Base-by-base conservation (phyloP, 2,113 vertebrate species). In the Eptesicus fuscus region DNA sequence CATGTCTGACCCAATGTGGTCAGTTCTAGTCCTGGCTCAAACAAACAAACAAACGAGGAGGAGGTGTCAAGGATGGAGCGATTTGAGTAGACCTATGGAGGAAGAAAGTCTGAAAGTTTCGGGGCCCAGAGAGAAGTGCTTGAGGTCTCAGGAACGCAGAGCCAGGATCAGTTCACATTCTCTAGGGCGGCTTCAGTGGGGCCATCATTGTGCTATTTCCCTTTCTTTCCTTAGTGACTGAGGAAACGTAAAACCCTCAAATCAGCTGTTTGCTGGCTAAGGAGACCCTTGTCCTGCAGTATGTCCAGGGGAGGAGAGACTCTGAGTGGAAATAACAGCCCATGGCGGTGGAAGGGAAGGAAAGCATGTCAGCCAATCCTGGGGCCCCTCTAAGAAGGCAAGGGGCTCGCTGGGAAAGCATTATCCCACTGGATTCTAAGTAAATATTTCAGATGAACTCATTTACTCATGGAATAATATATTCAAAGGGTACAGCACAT, bases 241-340 rank as follows among this genome's bases (percentile, higher is more conserved):
- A 90, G 47, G 40, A 83, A 94, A 94, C 67, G 90, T 73, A 85
- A 95, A 95, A 82, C 69, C 69, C 78, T 95, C 82, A 95, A 51
- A 65, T 88, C 35, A 35, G 35, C 93, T 91, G 25, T 92, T 61
- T 88, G 77, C 63, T 18, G 1, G 69, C 18, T 88, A 25, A 85
- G 82, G 83, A 88, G 94, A 90, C 82, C 25, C 95, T 95, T 88
- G 78, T 86, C 53, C 65, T 95, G 65, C 88, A 96, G 77, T 82
- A 28, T 87, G 44, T 91, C 83, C 74, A 71, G 74, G 18, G 53
- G 16, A 85, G 71, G 82, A 56, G 28, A 94, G 77, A 53, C 65
- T 74, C 25, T 35, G 6, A 90, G 51, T 67, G 25, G 76, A 93
- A 95, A 91, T 92, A 78, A 70, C 18, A 83, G 42, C 74, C 53